Conservation (phyloP, 2,797 vertebrate genomes). For the Dicrostonyx torquatus region DNA sequence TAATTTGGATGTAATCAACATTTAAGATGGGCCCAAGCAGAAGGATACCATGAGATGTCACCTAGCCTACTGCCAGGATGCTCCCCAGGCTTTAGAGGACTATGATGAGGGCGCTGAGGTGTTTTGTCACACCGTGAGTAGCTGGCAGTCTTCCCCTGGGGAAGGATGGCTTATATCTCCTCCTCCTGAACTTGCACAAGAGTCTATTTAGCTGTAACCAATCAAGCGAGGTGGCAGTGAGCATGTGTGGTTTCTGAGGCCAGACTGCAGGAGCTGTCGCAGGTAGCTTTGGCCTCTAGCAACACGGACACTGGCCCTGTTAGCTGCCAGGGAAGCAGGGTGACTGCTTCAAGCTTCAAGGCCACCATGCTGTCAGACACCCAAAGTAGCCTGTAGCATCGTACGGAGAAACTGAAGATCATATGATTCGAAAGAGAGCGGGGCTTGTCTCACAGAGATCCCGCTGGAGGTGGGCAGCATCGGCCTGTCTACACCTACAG, state of each 20-base stretch:
- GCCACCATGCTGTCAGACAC: neutral
- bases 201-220: neutral
- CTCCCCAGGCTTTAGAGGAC: neutral
- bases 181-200: neutral
- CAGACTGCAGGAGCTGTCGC: neutral
- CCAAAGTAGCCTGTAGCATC: neutral
- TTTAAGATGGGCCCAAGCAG: neutral
- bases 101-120: constrained; percentile 82
- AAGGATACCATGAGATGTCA: neutral
- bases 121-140: accelerated
- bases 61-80: neutral
- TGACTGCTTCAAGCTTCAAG: neutral
- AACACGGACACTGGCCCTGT: neutral
- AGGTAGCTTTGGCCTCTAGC: neutral
- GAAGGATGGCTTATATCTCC: neutral
- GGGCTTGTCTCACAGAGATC: neutral
- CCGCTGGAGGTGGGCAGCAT: neutral
- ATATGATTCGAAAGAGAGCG: neutral
- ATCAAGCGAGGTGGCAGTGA: neutral
- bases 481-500: neutral
- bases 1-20: constrained; percentile 48
- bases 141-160: neutral
- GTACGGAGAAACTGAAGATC: neutral
- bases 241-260: neutral
- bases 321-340: neutral